A percentile compares a stretch with the other conserved stretches of the same genome.
phyloP scores from a whole-genome alignment of 2,888 invertebrate genomes.

The Agrochola lychnidis region DNA sequence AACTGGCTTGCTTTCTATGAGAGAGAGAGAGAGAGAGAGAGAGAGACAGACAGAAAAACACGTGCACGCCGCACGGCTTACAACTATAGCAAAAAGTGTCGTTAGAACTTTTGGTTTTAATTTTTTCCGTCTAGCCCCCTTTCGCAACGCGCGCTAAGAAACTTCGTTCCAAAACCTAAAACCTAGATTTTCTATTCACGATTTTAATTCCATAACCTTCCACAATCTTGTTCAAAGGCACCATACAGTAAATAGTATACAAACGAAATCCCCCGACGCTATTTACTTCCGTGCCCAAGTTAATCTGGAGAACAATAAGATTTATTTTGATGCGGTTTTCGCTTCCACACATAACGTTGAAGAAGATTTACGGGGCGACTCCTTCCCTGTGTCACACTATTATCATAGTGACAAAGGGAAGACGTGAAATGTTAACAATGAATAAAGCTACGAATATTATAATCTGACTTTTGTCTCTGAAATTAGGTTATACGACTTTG shows the following conservation, averaged over 20 bases:
- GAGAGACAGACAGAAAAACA: no score
- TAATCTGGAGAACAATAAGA: slow-evolving; percentile 64
- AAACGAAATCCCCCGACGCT: slow-evolving; percentile 12
- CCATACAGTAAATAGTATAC: slow-evolving; percentile 1
- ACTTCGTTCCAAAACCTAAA: no score
- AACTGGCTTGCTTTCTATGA: no score
- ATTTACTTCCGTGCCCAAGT: slow-evolving; percentile 39
- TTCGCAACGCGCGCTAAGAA: no score
- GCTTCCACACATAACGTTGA: slow-evolving; percentile 54
- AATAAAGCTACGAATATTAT: slow-evolving; percentile 36
- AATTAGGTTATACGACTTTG: not conserved
- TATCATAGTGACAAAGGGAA: slow-evolving; percentile 62
- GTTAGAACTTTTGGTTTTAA: no score
- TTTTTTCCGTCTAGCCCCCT: no score
- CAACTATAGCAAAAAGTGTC: no score
- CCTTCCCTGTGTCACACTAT: slow-evolving; percentile 57
- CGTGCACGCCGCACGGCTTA: no score
- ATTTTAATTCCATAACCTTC: not conserved
- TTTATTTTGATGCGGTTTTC: slow-evolving; percentile 56
- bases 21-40: no score
- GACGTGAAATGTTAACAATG: slow-evolving; percentile 52
- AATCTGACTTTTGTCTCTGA: slow-evolving; percentile 13
- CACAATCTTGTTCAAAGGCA: not conserved
- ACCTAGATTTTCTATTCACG: not conserved
- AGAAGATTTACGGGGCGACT: slow-evolving; percentile 62